phyloP scores from a whole-genome alignment of 2,888 invertebrate genomes.

The Hyposoter didymator region DNA sequence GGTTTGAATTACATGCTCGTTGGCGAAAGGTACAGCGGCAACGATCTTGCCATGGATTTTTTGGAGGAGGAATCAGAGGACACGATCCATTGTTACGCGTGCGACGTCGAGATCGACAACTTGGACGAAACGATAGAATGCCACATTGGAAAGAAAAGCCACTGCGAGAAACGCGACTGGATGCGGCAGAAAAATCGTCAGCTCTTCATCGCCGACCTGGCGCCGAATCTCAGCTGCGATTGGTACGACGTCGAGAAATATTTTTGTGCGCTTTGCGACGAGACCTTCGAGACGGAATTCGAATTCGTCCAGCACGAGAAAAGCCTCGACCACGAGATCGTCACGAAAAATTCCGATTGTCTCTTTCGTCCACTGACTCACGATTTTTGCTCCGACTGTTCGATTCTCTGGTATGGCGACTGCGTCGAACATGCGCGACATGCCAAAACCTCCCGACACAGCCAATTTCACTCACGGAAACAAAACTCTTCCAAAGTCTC shows the following conservation, averaged over 20 bases:
- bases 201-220: background rate
- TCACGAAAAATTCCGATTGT: background rate
- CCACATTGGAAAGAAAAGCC: background rate
- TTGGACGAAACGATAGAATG: background rate
- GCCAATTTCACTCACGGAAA: conserved; percentile 1
- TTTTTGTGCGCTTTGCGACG: conserved; percentile 48
- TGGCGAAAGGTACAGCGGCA: conserved; percentile 72
- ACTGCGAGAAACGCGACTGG: background rate
- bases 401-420: conserved; percentile 61
- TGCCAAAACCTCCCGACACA: conserved; percentile 17
- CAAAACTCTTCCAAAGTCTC: background rate
- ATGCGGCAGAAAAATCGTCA: background rate
- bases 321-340: background rate
- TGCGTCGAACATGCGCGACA: conserved; percentile 43
- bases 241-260: conserved; percentile 54
- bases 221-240: background rate
- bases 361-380: background rate
- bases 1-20: conserved; percentile 61
- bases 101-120: conserved; percentile 61
- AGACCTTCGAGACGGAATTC: background rate
- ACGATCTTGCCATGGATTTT: conserved; percentile 70
- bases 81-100: conserved; percentile 71
- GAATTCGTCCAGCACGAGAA: conserved; percentile 44
- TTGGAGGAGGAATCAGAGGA: conserved; percentile 69
- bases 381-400: conserved; percentile 46